phyloP scores from a whole-genome alignment of 2,888 invertebrate genomes.

The Camptogramma bilineatum region DNA sequence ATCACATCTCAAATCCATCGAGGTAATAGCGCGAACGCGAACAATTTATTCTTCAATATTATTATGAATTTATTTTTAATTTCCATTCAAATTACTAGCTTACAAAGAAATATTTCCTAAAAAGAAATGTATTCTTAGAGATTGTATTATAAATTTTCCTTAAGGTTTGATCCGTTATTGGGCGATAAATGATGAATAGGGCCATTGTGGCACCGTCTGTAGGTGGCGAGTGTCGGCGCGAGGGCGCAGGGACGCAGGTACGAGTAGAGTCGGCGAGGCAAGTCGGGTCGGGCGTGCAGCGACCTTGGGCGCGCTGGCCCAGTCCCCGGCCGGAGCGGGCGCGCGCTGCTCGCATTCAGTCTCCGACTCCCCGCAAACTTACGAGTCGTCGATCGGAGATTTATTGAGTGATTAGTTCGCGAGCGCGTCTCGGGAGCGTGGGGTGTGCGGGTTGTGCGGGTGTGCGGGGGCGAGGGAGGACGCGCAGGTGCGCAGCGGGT shows the following conservation, averaged over 20 bases:
- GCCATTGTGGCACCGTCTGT: neutral
- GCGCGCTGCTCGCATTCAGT: slow-evolving; percentile 35
- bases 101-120: too few species aligned
- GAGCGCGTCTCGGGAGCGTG: slow-evolving; percentile 36
- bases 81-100: too few species aligned
- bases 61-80: too few species aligned
- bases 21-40: too few species aligned
- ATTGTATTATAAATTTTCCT: neutral
- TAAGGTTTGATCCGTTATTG: neutral
- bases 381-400: slow-evolving; percentile 42
- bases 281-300: slow-evolving; percentile 35
- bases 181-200: neutral
- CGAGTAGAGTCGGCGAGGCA: slow-evolving; percentile 25
- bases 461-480: too few species aligned
- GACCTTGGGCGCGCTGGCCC: slow-evolving; percentile 43
- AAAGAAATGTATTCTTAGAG: neutral
- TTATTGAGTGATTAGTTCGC: slow-evolving; percentile 50
- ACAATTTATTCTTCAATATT: too few species aligned
- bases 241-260: slow-evolving; percentile 23
- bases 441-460: slow-evolving; percentile 43
- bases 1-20: too few species aligned
- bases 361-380: slow-evolving; percentile 36
- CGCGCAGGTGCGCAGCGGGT: slow-evolving; percentile 70
- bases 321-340: slow-evolving; percentile 36
- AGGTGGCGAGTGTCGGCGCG: neutral